These are phyloP conservation scores for Pyralis farinalis DNA, from an alignment of 2,888 invertebrate genomes.

Conservation along the genomic window DNA sequence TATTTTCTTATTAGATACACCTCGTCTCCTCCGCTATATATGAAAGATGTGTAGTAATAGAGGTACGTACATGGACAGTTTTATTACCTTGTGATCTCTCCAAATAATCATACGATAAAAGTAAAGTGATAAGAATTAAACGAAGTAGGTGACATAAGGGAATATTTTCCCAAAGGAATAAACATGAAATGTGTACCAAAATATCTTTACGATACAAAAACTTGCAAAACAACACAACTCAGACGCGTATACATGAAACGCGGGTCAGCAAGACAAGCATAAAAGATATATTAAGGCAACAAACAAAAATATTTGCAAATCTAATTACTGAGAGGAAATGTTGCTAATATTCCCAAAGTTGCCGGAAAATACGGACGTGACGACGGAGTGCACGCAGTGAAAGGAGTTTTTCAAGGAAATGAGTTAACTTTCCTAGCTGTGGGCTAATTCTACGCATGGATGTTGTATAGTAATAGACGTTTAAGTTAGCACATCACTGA, in stretches of 20 bases:
- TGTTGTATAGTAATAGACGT: constrained; percentile 16
- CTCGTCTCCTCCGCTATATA: too few species aligned
- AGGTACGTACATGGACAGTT: too few species aligned
- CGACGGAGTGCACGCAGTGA: constrained; percentile 46
- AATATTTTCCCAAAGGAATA: too few species aligned
- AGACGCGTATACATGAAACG: constrained; percentile 22
- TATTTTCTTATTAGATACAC: too few species aligned
- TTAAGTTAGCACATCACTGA: constrained; percentile 1
- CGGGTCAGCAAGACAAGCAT: constrained; percentile 50
- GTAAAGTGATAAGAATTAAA: too few species aligned
- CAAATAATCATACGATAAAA: too few species aligned
- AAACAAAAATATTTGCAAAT: constrained; percentile 63
- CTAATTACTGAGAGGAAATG: constrained; percentile 58
- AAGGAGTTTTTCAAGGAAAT: constrained; percentile 67
- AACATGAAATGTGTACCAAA: too few species aligned
- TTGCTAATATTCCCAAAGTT: constrained; percentile 50
- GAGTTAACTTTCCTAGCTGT: constrained; percentile 57
- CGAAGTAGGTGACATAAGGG: too few species aligned
- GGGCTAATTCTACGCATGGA: constrained; percentile 35
- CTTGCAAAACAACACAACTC: constrained; percentile 29
- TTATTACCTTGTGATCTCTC: too few species aligned
- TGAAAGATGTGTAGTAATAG: too few species aligned
- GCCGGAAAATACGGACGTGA: constrained; percentile 52
- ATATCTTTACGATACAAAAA: not conserved
- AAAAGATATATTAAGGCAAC: constrained; percentile 52